Conservation (phyloP, 2,888 invertebrate species). For the Polylopha cassiicola region DNA sequence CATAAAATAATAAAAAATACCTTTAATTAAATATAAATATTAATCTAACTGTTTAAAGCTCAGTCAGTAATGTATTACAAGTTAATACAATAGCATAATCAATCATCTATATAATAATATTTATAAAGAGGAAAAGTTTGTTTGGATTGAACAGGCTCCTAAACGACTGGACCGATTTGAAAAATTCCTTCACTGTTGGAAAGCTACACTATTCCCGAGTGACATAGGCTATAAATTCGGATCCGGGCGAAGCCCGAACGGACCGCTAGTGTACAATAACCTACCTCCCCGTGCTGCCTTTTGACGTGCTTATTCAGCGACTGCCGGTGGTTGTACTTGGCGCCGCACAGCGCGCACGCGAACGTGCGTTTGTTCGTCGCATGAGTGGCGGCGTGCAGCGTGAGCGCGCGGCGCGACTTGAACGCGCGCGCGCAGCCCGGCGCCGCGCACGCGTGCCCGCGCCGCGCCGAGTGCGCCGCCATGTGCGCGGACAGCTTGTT, state of each 20-base stretch:
- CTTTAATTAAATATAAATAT: no score
- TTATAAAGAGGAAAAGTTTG: background rate
- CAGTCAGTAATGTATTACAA: no score
- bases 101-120: background rate
- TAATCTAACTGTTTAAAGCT: no score
- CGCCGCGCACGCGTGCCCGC: slow-evolving; percentile 29
- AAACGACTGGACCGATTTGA: no score
- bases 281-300: slow-evolving; percentile 39
- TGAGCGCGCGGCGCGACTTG: slow-evolving; percentile 30
- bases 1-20: no score
- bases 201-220: no score
- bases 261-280: slow-evolving; percentile 3
- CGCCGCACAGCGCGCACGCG: slow-evolving; percentile 37
- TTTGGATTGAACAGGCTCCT: no score
- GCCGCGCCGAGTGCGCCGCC: slow-evolving; percentile 35
- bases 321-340: slow-evolving; percentile 47
- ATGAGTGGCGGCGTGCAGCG: slow-evolving; percentile 26
- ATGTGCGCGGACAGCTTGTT: slow-evolving; percentile 59
- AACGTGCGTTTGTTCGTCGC: slow-evolving; percentile 29
- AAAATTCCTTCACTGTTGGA: no score
- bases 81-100: no score
- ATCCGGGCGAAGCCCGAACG: no score
- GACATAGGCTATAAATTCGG: no score
- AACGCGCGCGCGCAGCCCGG: slow-evolving; percentile 28
- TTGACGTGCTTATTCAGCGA: slow-evolving; percentile 52